phyloP scores from a whole-genome alignment of 2,797 vertebrate genomes.

The Halcyon leucocephala region DNA sequence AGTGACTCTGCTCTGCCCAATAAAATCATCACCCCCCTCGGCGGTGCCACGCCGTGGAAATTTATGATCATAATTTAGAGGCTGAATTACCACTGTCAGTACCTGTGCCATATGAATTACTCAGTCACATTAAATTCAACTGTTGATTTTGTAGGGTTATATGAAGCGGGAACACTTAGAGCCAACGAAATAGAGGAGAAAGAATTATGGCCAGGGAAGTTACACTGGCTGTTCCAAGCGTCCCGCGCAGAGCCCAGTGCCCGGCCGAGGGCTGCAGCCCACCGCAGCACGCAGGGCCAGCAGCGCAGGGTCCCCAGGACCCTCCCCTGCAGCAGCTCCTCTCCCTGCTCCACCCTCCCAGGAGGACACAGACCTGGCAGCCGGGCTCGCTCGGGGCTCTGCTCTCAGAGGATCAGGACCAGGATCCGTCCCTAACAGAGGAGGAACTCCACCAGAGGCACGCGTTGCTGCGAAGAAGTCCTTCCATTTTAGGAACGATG shows the following conservation, averaged over 20 bases:
- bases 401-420: neutral
- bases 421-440: neutral
- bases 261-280: neutral
- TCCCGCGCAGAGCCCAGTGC: neutral
- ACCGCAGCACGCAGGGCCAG: neutral
- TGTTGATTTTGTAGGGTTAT: conserved; percentile 43
- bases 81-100: conserved; percentile 70
- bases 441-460: neutral
- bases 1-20: conserved; percentile 51
- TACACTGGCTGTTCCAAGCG: neutral
- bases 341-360: accelerated
- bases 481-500: neutral
- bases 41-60: conserved; percentile 67
- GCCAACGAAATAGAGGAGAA: conserved; percentile 50
- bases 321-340: accelerated
- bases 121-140: conserved; percentile 66
- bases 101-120: conserved; percentile 65
- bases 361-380: neutral
- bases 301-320: accelerated
- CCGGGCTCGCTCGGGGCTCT: accelerated
- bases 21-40: conserved; percentile 56
- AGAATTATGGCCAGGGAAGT: conserved; percentile 32
- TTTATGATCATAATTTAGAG: conserved; percentile 74
- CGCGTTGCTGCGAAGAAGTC: neutral
- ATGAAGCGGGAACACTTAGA: conserved; percentile 37